Base-by-base conservation (phyloP, 1,140 invertebrate species). In the Chionoecetes opilio region DNA sequence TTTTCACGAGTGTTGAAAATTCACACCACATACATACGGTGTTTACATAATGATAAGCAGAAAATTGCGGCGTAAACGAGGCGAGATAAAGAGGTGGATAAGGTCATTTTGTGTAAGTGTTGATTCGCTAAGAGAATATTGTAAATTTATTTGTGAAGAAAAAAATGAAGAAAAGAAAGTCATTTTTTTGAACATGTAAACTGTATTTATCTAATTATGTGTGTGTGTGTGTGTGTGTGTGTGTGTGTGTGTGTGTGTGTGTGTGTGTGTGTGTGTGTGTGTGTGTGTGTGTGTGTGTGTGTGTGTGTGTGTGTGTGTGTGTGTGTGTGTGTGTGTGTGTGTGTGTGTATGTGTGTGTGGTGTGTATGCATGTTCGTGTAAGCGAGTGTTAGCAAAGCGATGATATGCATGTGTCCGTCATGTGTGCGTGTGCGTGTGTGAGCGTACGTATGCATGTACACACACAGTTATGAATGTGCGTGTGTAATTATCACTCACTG, bases 181-280 rank as follows among this genome's bases (percentile, higher is more conserved):
- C 8, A 53, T 53, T 53, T 9, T 53, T 17, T 53, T 53, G 11
- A 53, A 53, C n/a, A n/a, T n/a, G n/a, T n/a, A n/a, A n/a, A n/a
- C n/a, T n/a, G n/a, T n/a, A n/a, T n/a, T 14, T 53, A 53, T 53
- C 0, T n/a, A n/a, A 17, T 75, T 6, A n/a, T 1, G 63, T 11
- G 8, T 75, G 63, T 75, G 63, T 75, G 63, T 75, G 63, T 75
- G 63, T 75, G 63, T 75, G 63, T 75, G 63, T 75, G 63, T 75
- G 63, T 75, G 63, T 75, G 63, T 75, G 63, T 75, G 63, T 75
- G 63, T 75, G 63, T 75, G 63, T 75, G 63, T 75, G 63, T 75
- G 63, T 75, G 63, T 75, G 63, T 75, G 63, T 75, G 63, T 75
- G 63, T 75, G 63, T 75, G 63, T 75, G 63, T 75, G 63, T 75